Conservation (phyloP, 1,140 invertebrate genomes). For the Drosophila ficusphila region DNA sequence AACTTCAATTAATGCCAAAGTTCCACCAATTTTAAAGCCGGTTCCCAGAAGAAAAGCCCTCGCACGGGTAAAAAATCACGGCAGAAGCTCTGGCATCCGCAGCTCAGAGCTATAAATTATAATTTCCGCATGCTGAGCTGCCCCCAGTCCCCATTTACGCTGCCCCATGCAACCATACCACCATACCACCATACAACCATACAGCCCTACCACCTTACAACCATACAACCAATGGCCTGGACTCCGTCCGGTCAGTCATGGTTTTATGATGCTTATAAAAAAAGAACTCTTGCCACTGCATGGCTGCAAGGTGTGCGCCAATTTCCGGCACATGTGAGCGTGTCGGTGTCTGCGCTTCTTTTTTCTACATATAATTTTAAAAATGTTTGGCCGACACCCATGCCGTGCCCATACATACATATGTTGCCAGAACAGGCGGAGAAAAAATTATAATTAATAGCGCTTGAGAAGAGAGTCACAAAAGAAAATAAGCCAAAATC, state of each 20-base stretch:
- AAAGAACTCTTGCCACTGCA: conserved; percentile 63
- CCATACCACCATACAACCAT: no score
- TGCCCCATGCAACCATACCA: no score
- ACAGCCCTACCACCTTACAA: no score
- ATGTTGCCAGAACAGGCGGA: conserved; percentile 46
- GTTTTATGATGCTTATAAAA: conserved; percentile 64
- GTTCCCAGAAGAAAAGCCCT: neutral
- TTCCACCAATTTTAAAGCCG: conserved; percentile 36
- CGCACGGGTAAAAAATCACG: conserved; percentile 26
- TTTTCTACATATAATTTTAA: conserved; percentile 29
- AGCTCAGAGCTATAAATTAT: conserved; percentile 76
- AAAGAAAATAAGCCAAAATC: conserved; percentile 16
- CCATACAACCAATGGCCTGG: conserved; percentile 24
- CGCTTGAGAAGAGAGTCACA: conserved; percentile 18
- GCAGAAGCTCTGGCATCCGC: conserved; percentile 50
- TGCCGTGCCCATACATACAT: conserved; percentile 46
- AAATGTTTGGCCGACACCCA: conserved; percentile 31
- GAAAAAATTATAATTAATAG: conserved; percentile 59
- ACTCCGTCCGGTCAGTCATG: conserved; percentile 49
- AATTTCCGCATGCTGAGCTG: conserved; percentile 67
- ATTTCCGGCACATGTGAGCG: conserved; percentile 68
- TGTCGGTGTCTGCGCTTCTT: conserved; percentile 10
- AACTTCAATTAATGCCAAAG: conserved; percentile 35
- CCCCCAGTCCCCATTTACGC: neutral
- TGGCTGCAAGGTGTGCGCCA: conserved; percentile 78